phyloP scores from a whole-genome alignment of 2,888 invertebrate species.

The Eristalinus aeneus region DNA sequence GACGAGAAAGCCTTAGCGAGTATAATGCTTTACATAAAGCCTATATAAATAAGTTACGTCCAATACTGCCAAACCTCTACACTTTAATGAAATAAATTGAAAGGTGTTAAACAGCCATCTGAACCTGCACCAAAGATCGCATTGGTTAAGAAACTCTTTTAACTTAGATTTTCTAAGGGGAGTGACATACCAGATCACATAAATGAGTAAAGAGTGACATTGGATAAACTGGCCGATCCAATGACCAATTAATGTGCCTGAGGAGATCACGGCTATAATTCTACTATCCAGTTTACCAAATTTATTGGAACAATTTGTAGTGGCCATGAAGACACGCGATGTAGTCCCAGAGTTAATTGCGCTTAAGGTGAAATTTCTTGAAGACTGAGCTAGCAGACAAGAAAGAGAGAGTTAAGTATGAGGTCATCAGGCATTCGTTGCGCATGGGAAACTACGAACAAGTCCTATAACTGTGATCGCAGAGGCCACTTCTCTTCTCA shows the following conservation, averaged over 20 bases:
- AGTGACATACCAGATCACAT: conserved; percentile 47
- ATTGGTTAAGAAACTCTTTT: conserved; percentile 49
- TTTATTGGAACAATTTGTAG: conserved; percentile 62
- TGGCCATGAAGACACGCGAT: conserved; percentile 65
- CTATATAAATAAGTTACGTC: conserved; percentile 53
- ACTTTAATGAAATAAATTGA: conserved; percentile 44
- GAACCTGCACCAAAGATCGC: conserved; percentile 63
- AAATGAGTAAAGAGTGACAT: conserved; percentile 42
- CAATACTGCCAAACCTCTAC: conserved; percentile 44
- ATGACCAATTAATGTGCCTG: conserved; percentile 29
- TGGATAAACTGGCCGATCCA: conserved; percentile 52
- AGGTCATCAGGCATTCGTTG: not conserved
- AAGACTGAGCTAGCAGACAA: conserved; percentile 5
- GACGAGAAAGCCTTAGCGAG: conserved; percentile 66
- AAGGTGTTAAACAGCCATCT: conserved; percentile 47
- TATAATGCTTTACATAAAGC: conserved; percentile 53
- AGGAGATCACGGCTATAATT: conserved; percentile 52
- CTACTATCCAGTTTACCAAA: conserved; percentile 64
- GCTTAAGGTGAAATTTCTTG: conserved; percentile 46
- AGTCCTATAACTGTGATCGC: not conserved
- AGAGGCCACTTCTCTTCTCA: not conserved
- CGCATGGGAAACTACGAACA: not conserved
- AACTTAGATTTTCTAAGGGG: conserved; percentile 32
- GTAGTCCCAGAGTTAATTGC: conserved; percentile 20
- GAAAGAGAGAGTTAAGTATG: not conserved